Evolutionary conservation across 2,888 invertebrate species (phyloP).

Genomic region (Neoascia interrupta): DNA sequence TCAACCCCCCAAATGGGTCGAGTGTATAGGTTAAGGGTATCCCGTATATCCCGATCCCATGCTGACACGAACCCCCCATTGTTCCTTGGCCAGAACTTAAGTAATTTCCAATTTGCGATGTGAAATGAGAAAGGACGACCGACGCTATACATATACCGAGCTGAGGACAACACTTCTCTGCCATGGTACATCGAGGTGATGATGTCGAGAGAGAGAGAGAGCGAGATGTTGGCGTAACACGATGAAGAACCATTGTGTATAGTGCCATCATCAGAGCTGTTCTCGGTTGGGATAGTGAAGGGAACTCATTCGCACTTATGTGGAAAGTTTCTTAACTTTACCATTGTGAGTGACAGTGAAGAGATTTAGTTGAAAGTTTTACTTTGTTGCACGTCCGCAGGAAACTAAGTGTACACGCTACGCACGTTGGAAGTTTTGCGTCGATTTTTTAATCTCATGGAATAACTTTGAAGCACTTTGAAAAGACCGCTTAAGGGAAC

Average conservation of each 20-base stretch:
- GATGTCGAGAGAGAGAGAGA: slow-evolving; percentile 10
- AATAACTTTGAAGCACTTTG: too few relatives aligned
- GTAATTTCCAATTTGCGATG: slow-evolving; percentile 68
- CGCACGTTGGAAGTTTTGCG: too few relatives aligned
- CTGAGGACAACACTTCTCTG: slow-evolving; percentile 14
- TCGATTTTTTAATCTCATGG: too few relatives aligned
- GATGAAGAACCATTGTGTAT: slow-evolving; percentile 18
- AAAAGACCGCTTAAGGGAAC: too few relatives aligned
- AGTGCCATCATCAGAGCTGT: slow-evolving; percentile 4
- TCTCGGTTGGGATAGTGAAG: slow-evolving; percentile 17
- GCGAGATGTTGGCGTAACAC: slow-evolving; percentile 7
- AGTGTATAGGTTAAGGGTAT: too few relatives aligned
- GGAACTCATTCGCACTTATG: slow-evolving; percentile 63
- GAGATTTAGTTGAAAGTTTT: slow-evolving; percentile 60
- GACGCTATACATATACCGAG: slow-evolving; percentile 12
- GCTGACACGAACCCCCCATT: slow-evolving; percentile 1
- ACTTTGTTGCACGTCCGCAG: slow-evolving; percentile 48
- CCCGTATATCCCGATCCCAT: not conserved
- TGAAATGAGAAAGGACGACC: slow-evolving; percentile 60
- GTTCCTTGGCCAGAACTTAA: slow-evolving; percentile 57
- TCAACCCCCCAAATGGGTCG: not conserved
- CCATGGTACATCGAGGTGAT: slow-evolving; percentile 32
- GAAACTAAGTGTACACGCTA: not conserved
- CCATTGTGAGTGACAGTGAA: slow-evolving; percentile 61
- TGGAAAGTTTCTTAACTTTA: slow-evolving; percentile 67